Conservation (phyloP, 2,888 invertebrate species). For the Xestia c-nigrum region DNA sequence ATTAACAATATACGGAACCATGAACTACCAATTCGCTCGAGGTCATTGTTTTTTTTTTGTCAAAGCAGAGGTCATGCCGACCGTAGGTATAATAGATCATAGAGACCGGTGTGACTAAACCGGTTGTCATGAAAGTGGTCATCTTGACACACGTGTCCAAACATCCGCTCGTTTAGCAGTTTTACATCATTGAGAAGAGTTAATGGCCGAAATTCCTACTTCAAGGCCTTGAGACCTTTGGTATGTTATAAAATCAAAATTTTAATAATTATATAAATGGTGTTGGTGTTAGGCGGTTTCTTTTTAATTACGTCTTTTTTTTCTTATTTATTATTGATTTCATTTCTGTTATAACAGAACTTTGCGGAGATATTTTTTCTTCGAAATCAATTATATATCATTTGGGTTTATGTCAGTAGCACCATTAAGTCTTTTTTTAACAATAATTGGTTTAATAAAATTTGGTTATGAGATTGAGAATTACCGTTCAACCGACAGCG, state of each 20-base stretch:
- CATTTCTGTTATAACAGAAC: background rate
- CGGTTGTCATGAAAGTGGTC: conserved; percentile 41
- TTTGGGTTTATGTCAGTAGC: background rate
- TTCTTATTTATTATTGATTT: background rate
- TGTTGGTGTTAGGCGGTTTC: background rate
- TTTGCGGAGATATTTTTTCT: background rate
- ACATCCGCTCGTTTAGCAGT: conserved; percentile 8
- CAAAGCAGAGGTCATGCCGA: background rate
- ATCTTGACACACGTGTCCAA: conserved; percentile 27
- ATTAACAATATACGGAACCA: conserved; percentile 1
- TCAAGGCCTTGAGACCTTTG: conserved; percentile 48
- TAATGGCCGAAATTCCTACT: conserved; percentile 39
- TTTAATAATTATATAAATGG: background rate
- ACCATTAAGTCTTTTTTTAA: background rate
- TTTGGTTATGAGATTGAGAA: background rate
- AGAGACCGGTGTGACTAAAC: conserved; percentile 15
- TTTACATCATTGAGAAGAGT: conserved; percentile 40
- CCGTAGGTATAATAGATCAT: background rate
- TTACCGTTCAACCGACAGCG: background rate
- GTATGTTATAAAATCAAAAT: background rate
- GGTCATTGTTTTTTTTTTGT: background rate
- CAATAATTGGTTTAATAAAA: background rate
- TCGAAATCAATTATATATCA: background rate
- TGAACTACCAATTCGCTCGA: background rate
- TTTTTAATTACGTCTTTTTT: background rate